Evolutionary conservation across 2,113 vertebrate genomes (phyloP).

Genomic region (Pontoporia blainvillei): DNA sequence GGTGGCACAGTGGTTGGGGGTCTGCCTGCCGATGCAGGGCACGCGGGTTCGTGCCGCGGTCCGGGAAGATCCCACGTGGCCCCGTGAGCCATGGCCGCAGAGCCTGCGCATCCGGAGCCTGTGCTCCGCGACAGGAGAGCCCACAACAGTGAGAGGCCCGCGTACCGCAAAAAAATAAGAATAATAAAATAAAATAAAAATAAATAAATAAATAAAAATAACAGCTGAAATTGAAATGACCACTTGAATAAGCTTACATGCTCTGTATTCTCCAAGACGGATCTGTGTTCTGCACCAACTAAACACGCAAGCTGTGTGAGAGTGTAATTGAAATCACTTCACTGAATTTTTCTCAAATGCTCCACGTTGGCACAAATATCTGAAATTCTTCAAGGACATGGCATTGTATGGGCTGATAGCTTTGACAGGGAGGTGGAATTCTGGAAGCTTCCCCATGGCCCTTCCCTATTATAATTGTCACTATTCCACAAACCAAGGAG

Average conservation of each 20-base stretch:
- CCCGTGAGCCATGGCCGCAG: too few relatives aligned
- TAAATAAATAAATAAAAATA: neutral
- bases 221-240: neutral
- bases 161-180: too few relatives aligned
- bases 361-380: neutral
- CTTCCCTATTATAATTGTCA: neutral
- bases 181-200: too few relatives aligned
- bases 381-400: neutral
- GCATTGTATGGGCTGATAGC: neutral
- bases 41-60: too few relatives aligned
- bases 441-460: neutral
- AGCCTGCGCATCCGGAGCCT: too few relatives aligned
- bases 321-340: neutral
- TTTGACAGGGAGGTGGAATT: neutral
- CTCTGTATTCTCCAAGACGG: neutral
- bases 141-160: too few relatives aligned
- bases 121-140: too few relatives aligned
- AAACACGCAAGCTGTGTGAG: neutral
- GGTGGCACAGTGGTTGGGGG: too few relatives aligned
- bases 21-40: too few relatives aligned
- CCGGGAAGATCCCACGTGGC: too few relatives aligned
- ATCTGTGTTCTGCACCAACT: neutral
- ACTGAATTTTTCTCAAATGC: neutral
- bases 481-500: neutral
- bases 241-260: neutral